A percentile compares a stretch with the other conserved stretches of the same genome.
Evolutionary conservation across 2,888 invertebrate genomes (phyloP).

Genomic region (Tipula helvola): DNA sequence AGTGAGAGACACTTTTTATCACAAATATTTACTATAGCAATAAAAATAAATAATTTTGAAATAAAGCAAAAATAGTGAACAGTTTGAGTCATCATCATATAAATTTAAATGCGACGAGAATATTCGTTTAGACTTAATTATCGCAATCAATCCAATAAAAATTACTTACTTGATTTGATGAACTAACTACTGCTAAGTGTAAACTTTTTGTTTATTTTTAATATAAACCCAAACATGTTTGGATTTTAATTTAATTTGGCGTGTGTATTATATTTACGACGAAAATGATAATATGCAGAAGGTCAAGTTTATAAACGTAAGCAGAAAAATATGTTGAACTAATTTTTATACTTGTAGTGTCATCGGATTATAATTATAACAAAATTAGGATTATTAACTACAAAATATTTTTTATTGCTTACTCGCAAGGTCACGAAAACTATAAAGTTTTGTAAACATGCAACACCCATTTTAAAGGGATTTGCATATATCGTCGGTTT

Average conservation of each 20-base stretch:
- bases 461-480: too few species aligned
- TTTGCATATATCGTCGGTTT: too few species aligned
- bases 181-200: not conserved
- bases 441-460: too few species aligned
- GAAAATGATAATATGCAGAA: not conserved
- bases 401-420: too few species aligned
- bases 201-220: not conserved
- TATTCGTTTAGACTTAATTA: not conserved
- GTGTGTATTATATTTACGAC: not conserved
- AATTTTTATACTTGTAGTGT: too few species aligned
- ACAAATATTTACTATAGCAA: not conserved
- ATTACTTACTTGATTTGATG: not conserved
- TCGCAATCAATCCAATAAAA: not conserved
- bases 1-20: not conserved
- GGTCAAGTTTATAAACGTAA: not conserved
- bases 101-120: not conserved
- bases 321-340: not conserved
- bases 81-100: not conserved
- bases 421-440: too few species aligned
- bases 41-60: not conserved
- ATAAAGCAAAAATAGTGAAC: not conserved
- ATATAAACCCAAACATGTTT: not conserved
- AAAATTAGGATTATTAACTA: too few species aligned
- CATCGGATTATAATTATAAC: too few species aligned
- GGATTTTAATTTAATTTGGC: not conserved